A percentile compares a stretch with the other conserved stretches of the same genome.
Evolutionary conservation across 2,888 invertebrate genomes (phyloP).

Genomic region (Apamea monoglypha): DNA sequence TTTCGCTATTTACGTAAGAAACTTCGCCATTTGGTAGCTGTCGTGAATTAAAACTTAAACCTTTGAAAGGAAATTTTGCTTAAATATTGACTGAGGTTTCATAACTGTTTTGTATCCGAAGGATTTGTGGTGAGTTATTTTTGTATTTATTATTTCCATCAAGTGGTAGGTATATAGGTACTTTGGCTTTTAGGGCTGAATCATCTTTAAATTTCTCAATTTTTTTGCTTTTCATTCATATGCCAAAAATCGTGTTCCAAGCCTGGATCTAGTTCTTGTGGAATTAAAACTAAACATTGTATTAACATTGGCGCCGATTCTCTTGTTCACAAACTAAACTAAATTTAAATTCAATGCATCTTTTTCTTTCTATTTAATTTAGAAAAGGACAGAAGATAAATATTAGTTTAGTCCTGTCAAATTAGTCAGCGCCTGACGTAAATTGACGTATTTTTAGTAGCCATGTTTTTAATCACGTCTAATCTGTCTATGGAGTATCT

Average conservation of each 20-base stretch:
- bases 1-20: slow-evolving; percentile 69
- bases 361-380: no score
- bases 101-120: slow-evolving; percentile 1
- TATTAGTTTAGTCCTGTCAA: no score
- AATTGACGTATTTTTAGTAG: no score
- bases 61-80: slow-evolving; percentile 42
- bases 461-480: no score
- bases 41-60: slow-evolving; percentile 57
- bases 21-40: slow-evolving; percentile 65
- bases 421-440: no score
- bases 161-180: not conserved
- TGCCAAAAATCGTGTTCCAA: not conserved
- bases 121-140: not conserved
- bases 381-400: no score
- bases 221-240: not conserved
- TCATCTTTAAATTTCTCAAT: not conserved
- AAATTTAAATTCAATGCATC: no score
- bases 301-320: no score
- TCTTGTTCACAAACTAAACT: no score
- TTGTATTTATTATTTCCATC: not conserved
- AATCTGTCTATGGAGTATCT: no score
- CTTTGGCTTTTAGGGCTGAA: not conserved
- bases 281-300: not conserved
- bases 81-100: slow-evolving; percentile 39
- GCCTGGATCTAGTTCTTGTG: no score